Evolutionary conservation across 2,797 vertebrate genomes (phyloP).

Genomic region (Acanthiza pusilla): DNA sequence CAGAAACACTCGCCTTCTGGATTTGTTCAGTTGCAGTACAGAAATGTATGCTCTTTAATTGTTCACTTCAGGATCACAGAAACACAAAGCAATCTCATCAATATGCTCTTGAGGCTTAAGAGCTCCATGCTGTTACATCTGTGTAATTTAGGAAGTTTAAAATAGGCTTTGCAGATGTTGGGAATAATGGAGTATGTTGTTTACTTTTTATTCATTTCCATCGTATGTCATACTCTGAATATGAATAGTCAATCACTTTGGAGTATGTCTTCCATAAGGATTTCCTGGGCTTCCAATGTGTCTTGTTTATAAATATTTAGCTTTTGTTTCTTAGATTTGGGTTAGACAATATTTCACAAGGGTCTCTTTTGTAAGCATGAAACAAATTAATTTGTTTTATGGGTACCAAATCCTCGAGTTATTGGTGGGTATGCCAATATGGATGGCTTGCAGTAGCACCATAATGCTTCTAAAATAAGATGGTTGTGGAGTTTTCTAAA

Average conservation of each 20-base stretch:
- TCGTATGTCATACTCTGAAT: not conserved
- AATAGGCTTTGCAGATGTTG: conserved; percentile 60
- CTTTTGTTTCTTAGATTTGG: conserved; percentile 53
- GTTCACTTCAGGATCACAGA: conserved; percentile 45
- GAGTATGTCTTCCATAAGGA: not conserved
- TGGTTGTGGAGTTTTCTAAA: not conserved
- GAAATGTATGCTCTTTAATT: conserved; percentile 21
- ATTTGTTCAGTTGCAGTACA: not conserved
- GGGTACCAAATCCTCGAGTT: conserved; percentile 40
- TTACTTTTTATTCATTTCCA: conserved; percentile 49
- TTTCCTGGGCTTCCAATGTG: not conserved
- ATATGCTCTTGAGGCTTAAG: conserved; percentile 26
- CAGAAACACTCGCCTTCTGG: not conserved
- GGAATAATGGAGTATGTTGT: conserved; percentile 22
- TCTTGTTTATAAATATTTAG: conserved; percentile 76
- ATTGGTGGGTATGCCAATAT: not conserved
- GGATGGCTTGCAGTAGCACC: not conserved
- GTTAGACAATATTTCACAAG: conserved; percentile 53
- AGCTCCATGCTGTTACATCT: conserved; percentile 52
- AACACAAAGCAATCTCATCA: conserved; percentile 23
- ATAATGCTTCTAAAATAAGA: conserved; percentile 12
- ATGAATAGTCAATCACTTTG: conserved; percentile 10
- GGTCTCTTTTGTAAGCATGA: conserved; percentile 29
- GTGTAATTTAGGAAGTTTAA: conserved; percentile 58
- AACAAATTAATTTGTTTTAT: conserved; percentile 35